Base-by-base conservation (phyloP, 2,888 invertebrate species). In the Deladenus siricidicola region DNA sequence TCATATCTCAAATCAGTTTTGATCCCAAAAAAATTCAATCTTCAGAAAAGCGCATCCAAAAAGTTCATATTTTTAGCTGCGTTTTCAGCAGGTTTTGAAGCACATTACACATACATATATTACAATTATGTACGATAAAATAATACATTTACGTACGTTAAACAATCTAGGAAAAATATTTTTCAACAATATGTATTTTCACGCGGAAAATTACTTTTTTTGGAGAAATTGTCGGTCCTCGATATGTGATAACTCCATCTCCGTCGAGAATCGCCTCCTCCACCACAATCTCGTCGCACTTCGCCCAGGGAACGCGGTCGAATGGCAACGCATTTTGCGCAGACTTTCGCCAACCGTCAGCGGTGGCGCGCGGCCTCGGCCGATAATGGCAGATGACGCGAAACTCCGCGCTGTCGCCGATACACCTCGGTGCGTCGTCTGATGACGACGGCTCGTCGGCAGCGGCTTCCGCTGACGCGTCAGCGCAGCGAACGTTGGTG, bases 261-360 rank as follows among this genome's bases (percentile, higher is more conserved):
- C 21, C 57, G 8, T 24, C 45, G 23, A 67, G 52, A 6, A 56
- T 4, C 4, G 51, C 53, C 23, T 64, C 69, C 30, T 67, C 67
- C 17, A 68, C 59, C n/a, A 68, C 68, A 29, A 68, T 49, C 28
- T 70, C 67, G 10, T 58, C 44, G 44, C 69, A 68, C 10, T 52
- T 21, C 6, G 42, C 56, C 34, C 57, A 50, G 2, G 69, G 69
- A 21, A 68, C 58, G 6, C 53, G 19, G 23, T 49, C 39, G 8
- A 62, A 60, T 14, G 30, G 24, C 43, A 68, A 28, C 17, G 62
- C 57, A 1, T 42, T 28, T n/a, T 26, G n/a, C 10, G 39, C 49
- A 17, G 68, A n/a, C n/a, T n/a, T n/a, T n/a, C n/a, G n/a, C n/a
- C n/a, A n/a, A n/a, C n/a, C n/a, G n/a, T n/a, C n/a, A n/a, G n/a